Evolutionary conservation across 2,888 invertebrate species (phyloP).

Genomic region (Galerucella pusilla): DNA sequence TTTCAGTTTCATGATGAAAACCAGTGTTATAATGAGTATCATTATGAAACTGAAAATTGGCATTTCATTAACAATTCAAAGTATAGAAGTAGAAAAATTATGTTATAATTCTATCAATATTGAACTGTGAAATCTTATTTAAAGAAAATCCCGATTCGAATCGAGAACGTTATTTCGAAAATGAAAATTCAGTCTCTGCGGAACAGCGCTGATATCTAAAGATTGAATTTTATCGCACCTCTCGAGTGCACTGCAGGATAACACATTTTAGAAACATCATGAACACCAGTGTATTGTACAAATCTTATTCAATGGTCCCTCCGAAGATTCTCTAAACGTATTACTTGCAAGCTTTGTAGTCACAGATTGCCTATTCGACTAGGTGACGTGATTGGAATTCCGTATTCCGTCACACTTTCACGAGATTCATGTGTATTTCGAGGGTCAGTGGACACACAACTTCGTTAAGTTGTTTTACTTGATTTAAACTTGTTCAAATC

Average conservation of each 20-base stretch:
- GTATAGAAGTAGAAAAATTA: no score
- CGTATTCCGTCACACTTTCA: conserved; percentile 42
- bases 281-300: conserved; percentile 41
- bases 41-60: no score
- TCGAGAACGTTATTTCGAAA: not conserved
- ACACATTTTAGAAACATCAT: conserved; percentile 40
- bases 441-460: conserved; percentile 12
- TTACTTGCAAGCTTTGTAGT: conserved; percentile 48
- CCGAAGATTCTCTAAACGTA: conserved; percentile 44
- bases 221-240: conserved; percentile 26
- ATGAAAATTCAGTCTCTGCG: conserved; percentile 12
- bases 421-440: conserved; percentile 13
- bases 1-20: no score
- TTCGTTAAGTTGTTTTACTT: conserved; percentile 6
- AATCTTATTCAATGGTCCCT: conserved; percentile 43
- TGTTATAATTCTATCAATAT: no score
- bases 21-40: no score
- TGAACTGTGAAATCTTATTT: not conserved
- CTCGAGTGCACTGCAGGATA: conserved; percentile 24
- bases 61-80: no score
- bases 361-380: conserved; percentile 58
- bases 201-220: conserved; percentile 11
- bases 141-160: not conserved
- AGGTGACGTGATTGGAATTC: conserved; percentile 53
- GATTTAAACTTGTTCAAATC: not conserved